A percentile compares a stretch with the other conserved stretches of the same genome.
phyloP scores from a whole-genome alignment of 2,797 vertebrate species.

The Falco columbarius region DNA sequence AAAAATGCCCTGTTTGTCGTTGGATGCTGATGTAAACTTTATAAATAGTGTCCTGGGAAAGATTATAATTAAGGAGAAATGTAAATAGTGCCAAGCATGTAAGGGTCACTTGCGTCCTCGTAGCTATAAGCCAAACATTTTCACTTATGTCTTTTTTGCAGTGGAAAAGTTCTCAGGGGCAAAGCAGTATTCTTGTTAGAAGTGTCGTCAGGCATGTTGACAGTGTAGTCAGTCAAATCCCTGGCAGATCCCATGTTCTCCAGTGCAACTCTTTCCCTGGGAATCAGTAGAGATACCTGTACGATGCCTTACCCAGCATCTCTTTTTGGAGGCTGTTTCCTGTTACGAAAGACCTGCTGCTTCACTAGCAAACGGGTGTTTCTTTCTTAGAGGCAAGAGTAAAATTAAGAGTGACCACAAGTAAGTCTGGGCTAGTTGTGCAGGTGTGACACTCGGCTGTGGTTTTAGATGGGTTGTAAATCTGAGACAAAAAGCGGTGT shows the following conservation, averaged over 20 bases:
- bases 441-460: not conserved
- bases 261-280: not conserved
- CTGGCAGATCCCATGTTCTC: not conserved
- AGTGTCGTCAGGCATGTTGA: fast-evolving
- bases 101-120: not conserved
- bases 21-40: not conserved
- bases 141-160: not conserved
- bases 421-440: not conserved
- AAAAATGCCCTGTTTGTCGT: not conserved
- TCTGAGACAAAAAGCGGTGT: not conserved
- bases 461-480: not conserved
- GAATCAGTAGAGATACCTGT: not conserved
- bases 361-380: not conserved
- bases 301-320: not conserved
- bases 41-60: not conserved
- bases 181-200: not conserved
- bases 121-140: not conserved
- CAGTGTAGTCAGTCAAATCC: not conserved
- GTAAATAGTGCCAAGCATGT: not conserved
- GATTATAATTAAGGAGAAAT: not conserved
- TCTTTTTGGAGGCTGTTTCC: constrained; percentile 2
- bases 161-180: not conserved
- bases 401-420: not conserved
- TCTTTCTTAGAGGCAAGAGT: not conserved
- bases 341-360: not conserved